phyloP scores from a whole-genome alignment of 2,113 vertebrate genomes.

The Cathartes aura region DNA sequence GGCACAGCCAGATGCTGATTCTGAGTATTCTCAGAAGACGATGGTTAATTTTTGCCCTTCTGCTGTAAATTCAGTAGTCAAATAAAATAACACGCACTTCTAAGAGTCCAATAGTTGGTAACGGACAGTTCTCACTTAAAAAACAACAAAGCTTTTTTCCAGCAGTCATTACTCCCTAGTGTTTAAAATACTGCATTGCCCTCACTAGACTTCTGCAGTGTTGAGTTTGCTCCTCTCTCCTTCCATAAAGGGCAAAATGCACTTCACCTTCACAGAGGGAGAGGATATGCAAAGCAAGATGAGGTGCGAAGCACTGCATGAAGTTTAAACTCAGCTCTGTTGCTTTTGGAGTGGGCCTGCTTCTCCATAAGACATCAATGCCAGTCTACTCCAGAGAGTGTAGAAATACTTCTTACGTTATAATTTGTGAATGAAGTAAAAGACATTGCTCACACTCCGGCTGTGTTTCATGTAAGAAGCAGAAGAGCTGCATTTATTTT shows the following conservation, averaged over 20 bases:
- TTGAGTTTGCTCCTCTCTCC: neutral
- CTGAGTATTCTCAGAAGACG: neutral
- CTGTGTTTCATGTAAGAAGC: neutral
- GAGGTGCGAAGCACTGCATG: neutral
- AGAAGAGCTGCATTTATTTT: neutral
- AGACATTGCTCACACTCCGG: neutral
- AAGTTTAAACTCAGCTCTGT: neutral
- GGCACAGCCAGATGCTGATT: neutral
- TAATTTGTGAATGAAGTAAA: neutral
- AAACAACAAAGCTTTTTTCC: neutral
- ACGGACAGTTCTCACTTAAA: neutral
- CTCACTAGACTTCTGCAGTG: neutral
- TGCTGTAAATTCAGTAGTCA: neutral
- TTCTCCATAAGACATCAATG: neutral
- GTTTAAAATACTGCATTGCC: neutral
- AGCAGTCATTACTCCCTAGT: neutral
- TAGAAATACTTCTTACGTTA: neutral
- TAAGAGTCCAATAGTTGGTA: neutral
- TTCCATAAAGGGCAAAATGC: neutral
- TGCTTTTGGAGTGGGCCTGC: neutral
- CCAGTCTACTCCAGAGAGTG: neutral
- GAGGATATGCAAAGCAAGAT: neutral
- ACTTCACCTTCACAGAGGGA: neutral
- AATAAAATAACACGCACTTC: neutral
- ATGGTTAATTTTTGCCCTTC: neutral